Base-by-base conservation (phyloP, 2,113 vertebrate species). In the Corythornis vintsioides region DNA sequence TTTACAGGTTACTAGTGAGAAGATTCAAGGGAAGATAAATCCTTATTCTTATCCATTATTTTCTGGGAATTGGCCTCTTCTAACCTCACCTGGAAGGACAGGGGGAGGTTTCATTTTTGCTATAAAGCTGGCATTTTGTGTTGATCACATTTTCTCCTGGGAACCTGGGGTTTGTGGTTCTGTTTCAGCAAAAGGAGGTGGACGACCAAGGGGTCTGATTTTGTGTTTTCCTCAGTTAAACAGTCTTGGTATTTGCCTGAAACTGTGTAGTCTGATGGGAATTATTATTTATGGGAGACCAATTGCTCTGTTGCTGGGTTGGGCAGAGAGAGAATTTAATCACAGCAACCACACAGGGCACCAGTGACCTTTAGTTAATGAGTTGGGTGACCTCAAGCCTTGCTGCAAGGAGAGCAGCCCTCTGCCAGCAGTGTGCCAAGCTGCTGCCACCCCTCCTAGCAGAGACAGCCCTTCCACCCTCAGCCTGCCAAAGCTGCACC, bases 311-410 rank as follows among this genome's bases (percentile, higher is more conserved):
- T 75, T 94, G 87, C 78, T 56, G 61, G 63, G 61, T 14, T 92
- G 75, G 79, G 78, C 81, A 28, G 78, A 48, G 79, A 25, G 61
- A 56, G 42, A 78, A 61, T 76, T 86, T 60, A 61, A 78, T 89
- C 69, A 29, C 19, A 63, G 80, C 86, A 76, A 14, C 42, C 42
- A 28, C 65, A 45, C 15, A 26, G 79, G 86, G 47, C 64, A 86
- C 11, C 59, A 40, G 57, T 91, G 94, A 73, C 91, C 92, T 91
- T 91, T 91, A 69, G 67, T 66, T 89, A 79, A 73, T 38, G 65
- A 80, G 66, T 45, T 92, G 13, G 3, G 33, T 87, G 38, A 55
- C 42, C 60, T 48, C 88, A 7, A 29, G 60, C 67, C 1, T 2
- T 35, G 71, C 86, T 78, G 42, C 9, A 25, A 21, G 74, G 55